These are phyloP conservation scores for Mustelus asterias DNA, from an alignment of 2,113 vertebrate species.

Conservation along the genomic window DNA sequence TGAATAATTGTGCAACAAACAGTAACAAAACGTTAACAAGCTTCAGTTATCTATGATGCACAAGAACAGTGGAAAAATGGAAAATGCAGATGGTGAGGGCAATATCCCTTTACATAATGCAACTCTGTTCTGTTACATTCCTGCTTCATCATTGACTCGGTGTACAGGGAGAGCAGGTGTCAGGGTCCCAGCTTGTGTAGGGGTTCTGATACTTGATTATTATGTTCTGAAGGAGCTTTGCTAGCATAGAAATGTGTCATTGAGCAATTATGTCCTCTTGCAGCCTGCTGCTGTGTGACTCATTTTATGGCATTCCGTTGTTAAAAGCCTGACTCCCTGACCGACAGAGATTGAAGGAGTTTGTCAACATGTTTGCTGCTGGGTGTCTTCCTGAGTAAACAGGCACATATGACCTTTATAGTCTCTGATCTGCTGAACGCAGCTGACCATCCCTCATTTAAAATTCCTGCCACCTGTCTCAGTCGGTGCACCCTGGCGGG, in stretches of 20 bases:
- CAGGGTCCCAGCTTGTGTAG: neutral
- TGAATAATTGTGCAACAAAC: neutral
- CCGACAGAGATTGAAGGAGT: neutral
- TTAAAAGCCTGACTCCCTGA: neutral
- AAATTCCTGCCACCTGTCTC: slow-evolving; percentile 12
- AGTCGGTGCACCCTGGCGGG: neutral
- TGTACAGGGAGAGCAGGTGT: neutral
- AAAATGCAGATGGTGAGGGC: neutral
- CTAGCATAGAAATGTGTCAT: neutral
- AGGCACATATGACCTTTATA: neutral
- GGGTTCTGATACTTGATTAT: neutral
- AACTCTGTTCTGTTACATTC: too few relatives aligned
- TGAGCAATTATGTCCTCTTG: neutral
- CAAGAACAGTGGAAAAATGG: neutral
- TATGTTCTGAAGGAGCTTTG: neutral
- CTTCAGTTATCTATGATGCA: neutral
- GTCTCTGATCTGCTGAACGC: neutral
- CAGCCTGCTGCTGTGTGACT: neutral
- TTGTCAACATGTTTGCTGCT: slow-evolving; percentile 11
- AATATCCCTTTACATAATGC: neutral
- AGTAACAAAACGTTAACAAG: neutral
- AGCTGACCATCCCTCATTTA: neutral
- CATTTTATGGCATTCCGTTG: neutral
- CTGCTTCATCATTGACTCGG: neutral
- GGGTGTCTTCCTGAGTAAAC: slow-evolving; percentile 10